Conservation (phyloP, 2,888 invertebrate species). For the Acrocera orbiculus region DNA sequence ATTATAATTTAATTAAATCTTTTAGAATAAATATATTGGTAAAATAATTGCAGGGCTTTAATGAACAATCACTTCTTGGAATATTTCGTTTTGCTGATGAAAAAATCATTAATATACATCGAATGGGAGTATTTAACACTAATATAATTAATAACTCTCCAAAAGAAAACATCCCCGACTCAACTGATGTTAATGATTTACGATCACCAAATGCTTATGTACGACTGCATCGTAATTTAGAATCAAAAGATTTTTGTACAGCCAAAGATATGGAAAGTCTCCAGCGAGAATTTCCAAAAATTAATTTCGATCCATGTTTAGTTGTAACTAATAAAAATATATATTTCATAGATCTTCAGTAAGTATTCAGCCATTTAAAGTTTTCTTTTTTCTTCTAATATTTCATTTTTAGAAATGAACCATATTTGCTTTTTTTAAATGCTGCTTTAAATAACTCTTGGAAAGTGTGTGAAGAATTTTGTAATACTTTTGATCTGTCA, state of each 20-base stretch:
- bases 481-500: slow-evolving; percentile 29
- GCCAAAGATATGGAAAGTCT: slow-evolving; percentile 27
- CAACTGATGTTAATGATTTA: slow-evolving; percentile 17
- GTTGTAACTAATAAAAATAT: slow-evolving; percentile 30
- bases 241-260: slow-evolving; percentile 21
- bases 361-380: neutral
- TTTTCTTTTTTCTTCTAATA: neutral
- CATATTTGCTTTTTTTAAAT: slow-evolving; percentile 27
- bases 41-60: slow-evolving; percentile 21
- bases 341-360: slow-evolving; percentile 28
- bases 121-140: slow-evolving; percentile 18
- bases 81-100: slow-evolving; percentile 28
- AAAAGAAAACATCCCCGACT: too few species aligned
- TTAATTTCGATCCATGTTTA: slow-evolving; percentile 30
- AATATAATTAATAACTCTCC: slow-evolving; percentile 7
- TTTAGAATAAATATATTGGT: slow-evolving; percentile 1
- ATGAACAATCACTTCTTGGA: slow-evolving; percentile 21
- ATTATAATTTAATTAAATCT: neutral
- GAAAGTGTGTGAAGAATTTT: slow-evolving; percentile 30
- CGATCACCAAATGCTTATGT: slow-evolving; percentile 26
- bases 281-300: slow-evolving; percentile 27
- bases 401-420: slow-evolving; percentile 20
- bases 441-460: slow-evolving; percentile 24
- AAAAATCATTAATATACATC: slow-evolving; percentile 27
- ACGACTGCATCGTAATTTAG: slow-evolving; percentile 22